Base-by-base conservation (phyloP, 2,113 vertebrate species). In the Ardeotis arabs region DNA sequence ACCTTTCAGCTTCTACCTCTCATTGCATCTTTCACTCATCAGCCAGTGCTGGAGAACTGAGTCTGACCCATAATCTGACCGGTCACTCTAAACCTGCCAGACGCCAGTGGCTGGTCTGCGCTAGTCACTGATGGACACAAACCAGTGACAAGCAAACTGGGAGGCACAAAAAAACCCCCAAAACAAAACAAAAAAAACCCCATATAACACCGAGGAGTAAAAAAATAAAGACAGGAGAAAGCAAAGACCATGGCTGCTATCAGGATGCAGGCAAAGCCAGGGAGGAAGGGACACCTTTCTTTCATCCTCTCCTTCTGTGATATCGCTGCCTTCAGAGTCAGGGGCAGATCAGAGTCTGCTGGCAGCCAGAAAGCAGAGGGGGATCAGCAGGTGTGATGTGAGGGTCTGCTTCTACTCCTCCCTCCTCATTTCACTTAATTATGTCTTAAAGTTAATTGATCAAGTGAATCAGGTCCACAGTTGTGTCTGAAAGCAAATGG, bases 161-260 rank as follows among this genome's bases (percentile, higher is more conserved):
- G 72, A 83, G 33, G 47, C 33, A 44, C 14, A 44, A 44, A 44
- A 44, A 86, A 39, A 39, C 39, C 35, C 35, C 53, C 4, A 79
- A n/a, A 50, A n/a, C 12, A 7, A 50, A 35, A 20, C 39, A 25
- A 18, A 1, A 25, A 58, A 31, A 58, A 31, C 24, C 7, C 24
- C 7, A 3, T 6, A 2, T 8, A 78, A 78, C 1, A 33, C 6
- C 2, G 5, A 3, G 6, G 27, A 58, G 7, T 23, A 10, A 60
- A 55, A 59, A 63, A 44, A 12, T 1, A 28, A 27, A 45, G 4
- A 21, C 6, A 13, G 12, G 14, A 75, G 25, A 64, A 95, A 87
- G 3, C 19, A 50, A 74, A 80, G 39, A 35, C 2, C 4, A 6
- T 3, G 23, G 28, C 33, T 50, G 18, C 39, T 50, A 20, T 10